Percentiles rank a stretch among this genome's conserved stretches.
Evolutionary conservation across 2,797 vertebrate species (phyloP).

Genomic region (Coluber constrictor): DNA sequence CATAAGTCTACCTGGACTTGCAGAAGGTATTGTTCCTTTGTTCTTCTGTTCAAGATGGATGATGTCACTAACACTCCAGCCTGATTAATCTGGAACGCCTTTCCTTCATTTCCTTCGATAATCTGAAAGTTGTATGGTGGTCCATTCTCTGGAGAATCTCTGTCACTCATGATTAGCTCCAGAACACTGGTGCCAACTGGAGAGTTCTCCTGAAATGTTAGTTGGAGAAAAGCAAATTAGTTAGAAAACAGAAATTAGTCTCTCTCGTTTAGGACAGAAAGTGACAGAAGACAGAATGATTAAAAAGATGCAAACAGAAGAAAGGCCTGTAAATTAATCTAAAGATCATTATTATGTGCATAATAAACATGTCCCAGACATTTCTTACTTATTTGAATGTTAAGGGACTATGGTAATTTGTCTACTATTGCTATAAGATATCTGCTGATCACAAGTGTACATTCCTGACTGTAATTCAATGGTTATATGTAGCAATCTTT

Average conservation of each 20-base stretch:
- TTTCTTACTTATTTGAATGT: not conserved
- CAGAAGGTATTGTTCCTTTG: conserved; percentile 80
- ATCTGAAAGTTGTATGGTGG: conserved; percentile 89
- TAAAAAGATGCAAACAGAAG: not conserved
- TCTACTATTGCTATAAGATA: not conserved
- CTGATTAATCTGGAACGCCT: conserved; percentile 84
- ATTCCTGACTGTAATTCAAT: not conserved
- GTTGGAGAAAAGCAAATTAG: not conserved
- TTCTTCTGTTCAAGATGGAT: conserved; percentile 75
- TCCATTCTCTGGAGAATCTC: conserved; percentile 86
- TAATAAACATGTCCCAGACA: not conserved
- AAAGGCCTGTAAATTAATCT: not conserved
- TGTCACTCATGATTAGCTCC: conserved; percentile 87
- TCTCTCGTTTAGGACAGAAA: not conserved
- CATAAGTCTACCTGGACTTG: conserved; percentile 85
- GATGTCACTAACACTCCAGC: conserved; percentile 87
- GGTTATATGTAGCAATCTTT: not conserved
- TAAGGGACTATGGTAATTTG: not conserved
- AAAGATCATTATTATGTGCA: not conserved
- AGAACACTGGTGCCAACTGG: conserved; percentile 82
- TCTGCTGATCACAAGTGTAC: not conserved
- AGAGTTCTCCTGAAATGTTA: conserved; percentile 81
- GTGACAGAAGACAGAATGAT: not conserved
- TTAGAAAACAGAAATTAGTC: not conserved
- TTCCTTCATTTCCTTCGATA: conserved; percentile 83